Base-by-base conservation (phyloP, 2,888 invertebrate species). In the Euphydryas editha region DNA sequence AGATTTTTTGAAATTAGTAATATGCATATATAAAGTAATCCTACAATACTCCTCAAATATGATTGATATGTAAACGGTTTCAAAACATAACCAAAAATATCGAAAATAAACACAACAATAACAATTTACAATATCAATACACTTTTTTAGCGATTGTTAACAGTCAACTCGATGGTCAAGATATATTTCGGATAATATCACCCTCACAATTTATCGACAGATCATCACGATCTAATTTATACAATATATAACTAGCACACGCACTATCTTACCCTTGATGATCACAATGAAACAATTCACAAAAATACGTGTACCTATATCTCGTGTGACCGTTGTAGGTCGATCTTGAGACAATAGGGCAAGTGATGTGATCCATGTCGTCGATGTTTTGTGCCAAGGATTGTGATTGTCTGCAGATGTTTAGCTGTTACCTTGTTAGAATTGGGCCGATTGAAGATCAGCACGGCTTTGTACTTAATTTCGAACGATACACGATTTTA, bases 331-430 rank as follows among this genome's bases (percentile, higher is more conserved):
- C 68, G 61, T 69, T 74, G 72, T 72, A 76, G 72, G 74, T 76
- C 74, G 72, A 68, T 72, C 68, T 81, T 74, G 82, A 83, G 81
- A 88, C 88, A 90, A 87, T 87, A 82, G 86, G 76, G 75, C 78
- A 65, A 80, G 82, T 81, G 76, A 78, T 79, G 78, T 76, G 76
- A 75, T 72, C 73, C 73, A 70, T 71, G 71, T 69, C 70, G 65
- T 72, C 65, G 65, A 77, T 76, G 78, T 83, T 83, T 80, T 76
- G 83, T 88, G 89, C 86, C 91, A 91, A 91, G 91, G 91, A 87
- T 86, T 70, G 84, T 75, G 86, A 87, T 85, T 79, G 81, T 79
- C 75, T 17, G 8, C 74, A 84, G 87, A 87, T 87, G 85, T 80
- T 76, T 73, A 72, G 81, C 84, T 86, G 88, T 88, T 87, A 81